phyloP scores from a whole-genome alignment of 2,888 invertebrate genomes.

The Tipula helvola region DNA sequence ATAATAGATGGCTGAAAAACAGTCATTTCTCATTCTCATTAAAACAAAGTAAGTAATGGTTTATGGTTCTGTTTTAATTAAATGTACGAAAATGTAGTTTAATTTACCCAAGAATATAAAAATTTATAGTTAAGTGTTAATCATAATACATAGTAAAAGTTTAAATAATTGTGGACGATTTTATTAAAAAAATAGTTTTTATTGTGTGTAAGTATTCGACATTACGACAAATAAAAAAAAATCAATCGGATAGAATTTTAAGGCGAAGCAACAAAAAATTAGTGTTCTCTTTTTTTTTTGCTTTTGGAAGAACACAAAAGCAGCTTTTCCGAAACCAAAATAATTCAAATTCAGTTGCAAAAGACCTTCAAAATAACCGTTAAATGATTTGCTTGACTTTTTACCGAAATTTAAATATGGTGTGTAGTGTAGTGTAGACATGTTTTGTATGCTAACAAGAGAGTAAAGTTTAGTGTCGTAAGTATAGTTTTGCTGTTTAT shows the following conservation, averaged over 20 bases:
- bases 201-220: neutral
- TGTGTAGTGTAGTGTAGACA: neutral
- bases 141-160: neutral
- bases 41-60: neutral
- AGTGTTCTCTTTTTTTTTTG: neutral
- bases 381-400: neutral
- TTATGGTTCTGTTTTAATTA: neutral
- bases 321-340: neutral
- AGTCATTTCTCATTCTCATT: neutral
- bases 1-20: neutral
- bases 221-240: neutral
- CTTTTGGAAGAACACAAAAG: neutral
- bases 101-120: neutral
- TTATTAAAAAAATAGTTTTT: neutral
- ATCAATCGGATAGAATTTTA: neutral
- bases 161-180: neutral
- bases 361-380: neutral
- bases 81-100: neutral
- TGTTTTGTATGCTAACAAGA: neutral
- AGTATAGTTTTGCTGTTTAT: neutral
- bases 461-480: neutral
- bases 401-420: neutral
- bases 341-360: neutral
- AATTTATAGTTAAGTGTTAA: neutral
- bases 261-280: neutral